These are phyloP conservation scores for Vulpes ferrilata DNA, from an alignment of 2,113 vertebrate species.

Conservation along the genomic window DNA sequence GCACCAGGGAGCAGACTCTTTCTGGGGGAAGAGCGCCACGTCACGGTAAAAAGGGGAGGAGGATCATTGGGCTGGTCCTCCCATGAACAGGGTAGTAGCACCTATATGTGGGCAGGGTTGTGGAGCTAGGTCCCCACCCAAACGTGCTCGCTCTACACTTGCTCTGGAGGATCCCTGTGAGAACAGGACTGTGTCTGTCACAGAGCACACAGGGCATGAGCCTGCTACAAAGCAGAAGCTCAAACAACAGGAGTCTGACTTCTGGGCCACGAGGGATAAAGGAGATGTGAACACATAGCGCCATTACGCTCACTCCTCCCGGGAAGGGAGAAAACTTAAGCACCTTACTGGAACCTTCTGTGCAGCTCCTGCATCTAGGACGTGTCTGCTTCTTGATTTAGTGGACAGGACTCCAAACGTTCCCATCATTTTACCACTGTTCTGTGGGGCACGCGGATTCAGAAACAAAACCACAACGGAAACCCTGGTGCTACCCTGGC, in stretches of 20 bases:
- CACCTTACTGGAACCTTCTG: neutral
- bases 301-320: neutral
- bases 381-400: neutral
- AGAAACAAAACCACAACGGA: neutral
- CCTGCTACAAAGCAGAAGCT: neutral
- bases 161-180: neutral
- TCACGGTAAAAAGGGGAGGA: neutral
- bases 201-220: neutral
- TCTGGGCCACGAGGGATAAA: neutral
- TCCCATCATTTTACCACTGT: neutral
- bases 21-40: neutral
- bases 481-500: neutral
- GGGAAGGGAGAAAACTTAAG: neutral
- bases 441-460: neutral
- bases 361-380: neutral
- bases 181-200: neutral
- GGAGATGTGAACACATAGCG: neutral
- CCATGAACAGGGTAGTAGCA: neutral
- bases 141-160: no score
- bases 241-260: neutral
- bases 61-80: no score
- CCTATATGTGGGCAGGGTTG: accelerated
- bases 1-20: neutral
- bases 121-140: neutral
- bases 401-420: neutral